Percentiles rank a stretch among this genome's conserved stretches.
Conservation (phyloP, 1,140 invertebrate species). For the Leptinotarsa lineolata region DNA sequence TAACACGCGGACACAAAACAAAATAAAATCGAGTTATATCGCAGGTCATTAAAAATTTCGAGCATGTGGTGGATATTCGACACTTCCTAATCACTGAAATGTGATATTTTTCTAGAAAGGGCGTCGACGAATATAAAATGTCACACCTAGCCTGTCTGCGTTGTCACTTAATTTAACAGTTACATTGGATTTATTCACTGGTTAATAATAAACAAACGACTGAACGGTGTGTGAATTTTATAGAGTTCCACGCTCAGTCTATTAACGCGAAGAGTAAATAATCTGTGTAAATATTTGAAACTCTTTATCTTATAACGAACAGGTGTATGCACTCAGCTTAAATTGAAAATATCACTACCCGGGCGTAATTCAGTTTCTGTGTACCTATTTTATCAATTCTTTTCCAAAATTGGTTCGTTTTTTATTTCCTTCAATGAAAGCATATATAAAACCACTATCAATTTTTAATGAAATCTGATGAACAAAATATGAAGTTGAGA, state of each 20-base stretch:
- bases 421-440: no score
- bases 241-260: neutral
- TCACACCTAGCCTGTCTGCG: neutral
- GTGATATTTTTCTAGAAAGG: neutral
- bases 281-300: neutral
- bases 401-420: no score
- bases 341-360: neutral
- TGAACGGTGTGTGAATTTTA: neutral
- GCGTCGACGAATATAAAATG: slow-evolving; percentile 9
- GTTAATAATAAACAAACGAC: neutral
- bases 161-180: neutral
- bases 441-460: no score
- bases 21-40: slow-evolving; percentile 5
- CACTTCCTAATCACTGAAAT: slow-evolving; percentile 11
- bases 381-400: neutral
- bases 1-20: neutral
- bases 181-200: neutral
- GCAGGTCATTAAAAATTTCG: neutral
- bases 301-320: neutral
- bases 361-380: slow-evolving; percentile 1
- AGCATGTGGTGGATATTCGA: slow-evolving; percentile 7
- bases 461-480: no score
- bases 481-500: no score
- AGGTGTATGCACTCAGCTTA: neutral
- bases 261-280: neutral